A percentile compares a stretch with the other conserved stretches of the same genome.
phyloP scores from a whole-genome alignment of 1,140 invertebrate genomes.

The Elymnias hypermnestra region DNA sequence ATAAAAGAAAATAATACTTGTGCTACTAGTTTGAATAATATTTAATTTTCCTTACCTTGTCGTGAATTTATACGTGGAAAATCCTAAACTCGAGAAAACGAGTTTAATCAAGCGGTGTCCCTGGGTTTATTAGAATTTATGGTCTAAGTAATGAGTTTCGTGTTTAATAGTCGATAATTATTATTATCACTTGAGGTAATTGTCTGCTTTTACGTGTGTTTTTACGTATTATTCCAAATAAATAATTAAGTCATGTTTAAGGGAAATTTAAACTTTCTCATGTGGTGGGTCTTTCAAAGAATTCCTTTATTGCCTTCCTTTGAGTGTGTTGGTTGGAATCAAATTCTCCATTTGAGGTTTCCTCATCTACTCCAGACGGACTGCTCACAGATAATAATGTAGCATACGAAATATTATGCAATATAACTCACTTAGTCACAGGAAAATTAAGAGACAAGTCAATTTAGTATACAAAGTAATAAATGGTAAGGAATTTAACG shows the following conservation, averaged over 20 bases:
- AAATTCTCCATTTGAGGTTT: no score
- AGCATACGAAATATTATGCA: no score
- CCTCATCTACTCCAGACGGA: no score
- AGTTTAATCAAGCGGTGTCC: slow-evolving; percentile 1
- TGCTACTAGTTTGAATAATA: neutral
- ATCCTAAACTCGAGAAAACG: neutral
- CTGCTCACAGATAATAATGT: no score
- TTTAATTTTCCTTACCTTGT: neutral
- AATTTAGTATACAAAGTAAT: neutral
- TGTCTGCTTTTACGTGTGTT: no score
- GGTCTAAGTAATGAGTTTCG: neutral
- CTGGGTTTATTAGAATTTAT: slow-evolving; percentile 1
- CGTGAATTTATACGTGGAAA: neutral
- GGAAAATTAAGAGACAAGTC: neutral
- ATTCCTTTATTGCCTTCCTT: no score
- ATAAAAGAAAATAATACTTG: neutral
- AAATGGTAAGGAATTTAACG: neutral
- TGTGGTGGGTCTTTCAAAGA: no score
- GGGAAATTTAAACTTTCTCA: no score
- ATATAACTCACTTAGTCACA: no score
- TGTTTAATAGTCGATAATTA: slow-evolving; percentile 2
- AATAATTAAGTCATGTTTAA: no score
- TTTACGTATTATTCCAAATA: no score
- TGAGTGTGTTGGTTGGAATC: no score
- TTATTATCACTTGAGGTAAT: slow-evolving; percentile 5